Conservation (phyloP, 2,797 vertebrate species). For the Pogonophryne albipinna region DNA sequence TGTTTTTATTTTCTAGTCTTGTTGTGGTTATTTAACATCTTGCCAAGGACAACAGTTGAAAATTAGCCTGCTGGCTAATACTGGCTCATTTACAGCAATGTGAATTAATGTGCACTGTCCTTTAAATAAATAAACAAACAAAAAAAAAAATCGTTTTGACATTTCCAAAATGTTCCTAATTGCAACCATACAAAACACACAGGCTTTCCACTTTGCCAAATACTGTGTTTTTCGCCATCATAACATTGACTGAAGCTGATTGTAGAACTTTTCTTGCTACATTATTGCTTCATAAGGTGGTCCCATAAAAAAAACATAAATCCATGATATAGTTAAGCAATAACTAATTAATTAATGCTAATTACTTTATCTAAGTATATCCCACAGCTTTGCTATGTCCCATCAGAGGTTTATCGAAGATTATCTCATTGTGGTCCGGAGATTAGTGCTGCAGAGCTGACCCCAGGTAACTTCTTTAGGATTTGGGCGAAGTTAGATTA, state of each 20-base stretch:
- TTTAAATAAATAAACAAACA: too few species aligned
- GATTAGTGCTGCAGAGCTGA: background rate
- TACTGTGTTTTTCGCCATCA: too few species aligned
- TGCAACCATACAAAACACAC: too few species aligned
- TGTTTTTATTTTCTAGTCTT: too few species aligned
- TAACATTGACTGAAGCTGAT: background rate
- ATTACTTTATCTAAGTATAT: background rate
- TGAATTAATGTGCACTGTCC: too few species aligned
- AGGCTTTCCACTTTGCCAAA: too few species aligned
- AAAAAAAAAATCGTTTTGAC: too few species aligned
- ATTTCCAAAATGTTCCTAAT: too few species aligned
- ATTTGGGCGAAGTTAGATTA: slow-evolving; percentile 13
- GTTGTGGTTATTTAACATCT: too few species aligned
- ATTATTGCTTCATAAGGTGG: background rate
- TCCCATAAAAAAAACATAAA: background rate
- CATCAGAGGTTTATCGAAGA: background rate
- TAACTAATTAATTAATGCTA: background rate
- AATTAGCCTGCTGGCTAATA: too few species aligned
- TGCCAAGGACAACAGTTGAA: too few species aligned
- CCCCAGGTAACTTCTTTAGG: slow-evolving; percentile 5
- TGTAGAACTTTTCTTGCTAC: background rate
- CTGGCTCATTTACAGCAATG: too few species aligned
- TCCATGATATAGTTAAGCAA: background rate
- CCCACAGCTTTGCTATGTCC: background rate
- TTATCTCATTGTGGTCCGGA: background rate